Conservation (phyloP, 2,797 vertebrate species). For the Micrastur ruficollis region DNA sequence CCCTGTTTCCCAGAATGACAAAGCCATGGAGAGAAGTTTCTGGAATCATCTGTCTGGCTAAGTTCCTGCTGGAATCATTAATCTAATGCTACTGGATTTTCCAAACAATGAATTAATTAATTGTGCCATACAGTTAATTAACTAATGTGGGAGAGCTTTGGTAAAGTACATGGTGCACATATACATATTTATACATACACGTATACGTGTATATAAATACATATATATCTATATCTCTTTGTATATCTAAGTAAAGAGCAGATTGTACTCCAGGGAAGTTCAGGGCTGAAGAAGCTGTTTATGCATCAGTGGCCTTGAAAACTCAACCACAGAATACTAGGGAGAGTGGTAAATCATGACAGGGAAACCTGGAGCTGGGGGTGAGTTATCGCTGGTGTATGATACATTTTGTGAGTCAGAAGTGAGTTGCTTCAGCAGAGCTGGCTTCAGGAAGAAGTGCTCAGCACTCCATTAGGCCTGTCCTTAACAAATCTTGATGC, state of each 20-base stretch:
- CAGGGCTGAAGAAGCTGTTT: neutral
- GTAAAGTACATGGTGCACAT: neutral
- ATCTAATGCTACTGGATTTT: constrained; percentile 29
- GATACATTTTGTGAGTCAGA: constrained; percentile 4
- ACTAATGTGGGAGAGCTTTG: neutral
- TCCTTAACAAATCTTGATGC: neutral
- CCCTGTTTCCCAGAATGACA: neutral
- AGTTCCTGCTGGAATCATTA: neutral
- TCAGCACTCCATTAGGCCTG: neutral
- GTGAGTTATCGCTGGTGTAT: neutral
- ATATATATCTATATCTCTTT: neutral
- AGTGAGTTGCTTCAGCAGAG: neutral
- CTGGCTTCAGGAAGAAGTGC: neutral
- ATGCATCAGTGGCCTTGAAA: neutral
- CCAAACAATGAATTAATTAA: constrained; percentile 19
- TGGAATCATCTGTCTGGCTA: neutral
- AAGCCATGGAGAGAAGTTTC: neutral
- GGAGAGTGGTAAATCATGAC: neutral
- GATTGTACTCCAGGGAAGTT: neutral
- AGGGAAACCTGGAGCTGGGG: neutral
- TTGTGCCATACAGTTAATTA: neutral
- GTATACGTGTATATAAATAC: neutral
- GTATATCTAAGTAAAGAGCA: neutral
- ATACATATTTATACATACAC: neutral
- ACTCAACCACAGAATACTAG: neutral